These are phyloP conservation scores for Icerya purchasi DNA, from an alignment of 2,888 invertebrate species.

Conservation along the genomic window DNA sequence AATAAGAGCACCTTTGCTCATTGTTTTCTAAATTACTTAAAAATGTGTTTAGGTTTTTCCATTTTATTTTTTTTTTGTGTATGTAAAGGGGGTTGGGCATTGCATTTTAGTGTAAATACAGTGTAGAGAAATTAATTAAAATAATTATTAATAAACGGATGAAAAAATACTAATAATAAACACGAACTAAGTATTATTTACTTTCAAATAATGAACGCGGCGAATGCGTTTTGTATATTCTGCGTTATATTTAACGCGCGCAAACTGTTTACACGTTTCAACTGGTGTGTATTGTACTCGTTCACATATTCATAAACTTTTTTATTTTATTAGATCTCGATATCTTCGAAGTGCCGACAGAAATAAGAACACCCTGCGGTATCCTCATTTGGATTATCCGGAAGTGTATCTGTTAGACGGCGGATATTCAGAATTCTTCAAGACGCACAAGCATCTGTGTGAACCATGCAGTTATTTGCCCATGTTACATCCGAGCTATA, in stretches of 20 bases:
- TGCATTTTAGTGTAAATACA: no score
- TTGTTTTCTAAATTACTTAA: no score
- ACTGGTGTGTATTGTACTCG: background rate
- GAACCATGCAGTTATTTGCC: constrained; percentile 53
- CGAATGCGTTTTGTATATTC: background rate
- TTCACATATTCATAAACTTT: background rate
- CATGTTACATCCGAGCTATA: constrained; percentile 66
- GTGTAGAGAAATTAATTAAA: no score
- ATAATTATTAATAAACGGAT: no score
- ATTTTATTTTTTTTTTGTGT: no score
- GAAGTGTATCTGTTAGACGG: constrained; percentile 84
- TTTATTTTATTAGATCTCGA: constrained; percentile 36
- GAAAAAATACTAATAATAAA: no score
- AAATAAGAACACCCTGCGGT: constrained; percentile 50
- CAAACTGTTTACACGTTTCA: background rate
- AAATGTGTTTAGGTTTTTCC: no score
- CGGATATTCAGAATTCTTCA: constrained; percentile 69
- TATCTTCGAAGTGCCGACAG: constrained; percentile 69
- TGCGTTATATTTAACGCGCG: no score
- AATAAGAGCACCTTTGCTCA: no score
- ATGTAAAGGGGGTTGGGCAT: no score
- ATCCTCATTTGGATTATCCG: constrained; percentile 71
- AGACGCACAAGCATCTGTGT: constrained; percentile 41
- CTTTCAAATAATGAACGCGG: background rate
- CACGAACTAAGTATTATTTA: background rate